These are phyloP conservation scores for Aphelenchoides besseyi DNA, from an alignment of 1,140 invertebrate genomes.

Conservation along the genomic window DNA sequence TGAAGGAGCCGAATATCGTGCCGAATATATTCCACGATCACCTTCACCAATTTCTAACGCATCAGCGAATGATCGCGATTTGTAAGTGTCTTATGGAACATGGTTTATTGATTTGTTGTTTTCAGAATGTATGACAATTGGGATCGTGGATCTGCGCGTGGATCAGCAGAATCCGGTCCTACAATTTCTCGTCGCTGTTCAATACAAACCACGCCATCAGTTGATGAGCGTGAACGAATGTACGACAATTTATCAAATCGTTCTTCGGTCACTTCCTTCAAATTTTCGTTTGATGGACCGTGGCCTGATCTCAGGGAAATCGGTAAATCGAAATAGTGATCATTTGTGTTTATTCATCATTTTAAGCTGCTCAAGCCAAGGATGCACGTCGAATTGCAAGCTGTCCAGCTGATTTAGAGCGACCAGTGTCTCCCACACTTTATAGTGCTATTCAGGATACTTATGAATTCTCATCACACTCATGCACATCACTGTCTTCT, in stretches of 20 bases:
- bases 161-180: conserved; percentile 41
- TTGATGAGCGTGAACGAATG: conserved; percentile 47
- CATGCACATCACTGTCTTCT: conserved; percentile 24
- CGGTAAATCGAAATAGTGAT: conserved; percentile 31
- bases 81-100: conserved; percentile 24
- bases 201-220: conserved; percentile 55
- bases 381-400: conserved; percentile 16
- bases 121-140: conserved; percentile 26
- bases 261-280: conserved; percentile 54
- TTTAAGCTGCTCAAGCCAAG: conserved; percentile 30
- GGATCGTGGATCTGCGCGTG: conserved; percentile 7
- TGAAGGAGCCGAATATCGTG: conserved; percentile 21
- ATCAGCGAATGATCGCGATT: conserved; percentile 43
- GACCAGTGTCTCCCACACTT: conserved; percentile 19
- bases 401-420: conserved; percentile 26
- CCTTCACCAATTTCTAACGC: conserved; percentile 34
- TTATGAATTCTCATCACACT: conserved; percentile 19
- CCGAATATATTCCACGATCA: conserved; percentile 19
- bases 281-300: conserved; percentile 45
- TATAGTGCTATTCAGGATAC: not conserved
- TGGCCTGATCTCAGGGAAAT: conserved; percentile 50
- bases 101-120: not conserved
- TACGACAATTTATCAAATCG: conserved; percentile 50
- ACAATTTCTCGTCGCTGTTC: conserved; percentile 49
- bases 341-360: not conserved